phyloP scores from a whole-genome alignment of 1,140 invertebrate species.

The Drosophila biarmipes region DNA sequence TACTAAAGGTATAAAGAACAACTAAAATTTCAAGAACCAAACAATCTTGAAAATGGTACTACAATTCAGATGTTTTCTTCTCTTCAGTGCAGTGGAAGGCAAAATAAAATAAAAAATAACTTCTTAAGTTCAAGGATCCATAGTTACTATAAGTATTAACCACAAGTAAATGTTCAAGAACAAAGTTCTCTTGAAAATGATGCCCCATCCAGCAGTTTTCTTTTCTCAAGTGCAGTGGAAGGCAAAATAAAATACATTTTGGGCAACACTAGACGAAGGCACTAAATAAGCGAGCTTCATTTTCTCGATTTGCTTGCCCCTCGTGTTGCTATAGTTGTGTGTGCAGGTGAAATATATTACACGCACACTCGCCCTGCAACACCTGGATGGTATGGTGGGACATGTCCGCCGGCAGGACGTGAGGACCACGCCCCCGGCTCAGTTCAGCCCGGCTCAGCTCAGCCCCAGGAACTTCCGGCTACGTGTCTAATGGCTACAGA shows the following conservation, averaged over 20 bases:
- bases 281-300: slow-evolving; percentile 61
- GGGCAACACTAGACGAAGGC: slow-evolving; percentile 27
- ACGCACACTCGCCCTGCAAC: slow-evolving; percentile 16
- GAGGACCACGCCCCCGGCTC: slow-evolving; percentile 16
- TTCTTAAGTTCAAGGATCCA: no score
- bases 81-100: no score
- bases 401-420: slow-evolving; percentile 61
- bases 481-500: slow-evolving; percentile 73
- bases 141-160: no score
- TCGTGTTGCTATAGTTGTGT: slow-evolving; percentile 49
- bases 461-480: slow-evolving; percentile 33
- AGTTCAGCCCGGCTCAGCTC: slow-evolving; percentile 3
- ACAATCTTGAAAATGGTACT: no score
- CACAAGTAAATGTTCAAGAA: background rate
- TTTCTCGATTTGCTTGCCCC: slow-evolving; percentile 19
- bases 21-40: no score
- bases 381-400: slow-evolving; percentile 33
- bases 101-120: no score
- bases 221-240: slow-evolving; percentile 1
- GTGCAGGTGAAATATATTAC: slow-evolving; percentile 66
- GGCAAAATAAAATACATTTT: slow-evolving; percentile 23
- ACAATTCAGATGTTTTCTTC: no score
- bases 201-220: background rate
- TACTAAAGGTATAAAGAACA: no score
- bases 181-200: background rate